Base-by-base conservation (phyloP, 2,888 invertebrate genomes). In the Aromia moschata region DNA sequence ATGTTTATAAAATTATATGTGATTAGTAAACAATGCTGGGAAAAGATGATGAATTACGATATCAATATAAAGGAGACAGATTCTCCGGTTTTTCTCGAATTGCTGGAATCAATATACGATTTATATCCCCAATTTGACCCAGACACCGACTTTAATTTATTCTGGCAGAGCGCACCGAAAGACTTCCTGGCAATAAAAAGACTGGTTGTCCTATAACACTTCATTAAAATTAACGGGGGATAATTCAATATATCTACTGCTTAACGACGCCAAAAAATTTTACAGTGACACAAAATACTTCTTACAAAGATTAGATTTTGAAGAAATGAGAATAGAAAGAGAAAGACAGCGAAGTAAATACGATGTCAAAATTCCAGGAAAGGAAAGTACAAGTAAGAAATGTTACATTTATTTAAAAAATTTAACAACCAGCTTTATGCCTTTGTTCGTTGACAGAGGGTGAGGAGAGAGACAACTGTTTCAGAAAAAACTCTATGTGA, bases 31-130 rank as follows among this genome's bases (percentile, higher is more conserved):
- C 14, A 15, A 18, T 16, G 52, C 11, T 52, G 52, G 52, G 52
- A 52, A 2, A 52, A 25, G 11, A 18, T 41, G 7, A 5, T 31
- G n/a, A 17, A 16, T 4, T 11, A 41, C 1, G 16, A 5, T 2
- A 31, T 52, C 1, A 16, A 15, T n/a, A 11, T 52, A 17, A 11
- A 16, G 4, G 16, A 52, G 7, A 31, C 52, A 17, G 31, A 52
- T 4, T 51, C 25, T 30, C 31, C 52, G 9, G 25, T 52, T 17
- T 31, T 40, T 10, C 30, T 31, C 3, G 52, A 52, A 7, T 16
- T 52, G n/a, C 41, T 52, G 40, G 52, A 52, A 30, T n/a, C 15
- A 11, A 41, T 52, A 30, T 52, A 41, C 17, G 52, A 52, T 15
- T 15, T 52, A 15, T 37, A 31, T 18, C 52, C 52, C 5, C 16